phyloP scores from a whole-genome alignment of 2,797 vertebrate genomes.

The Sebastes hubbsi region DNA sequence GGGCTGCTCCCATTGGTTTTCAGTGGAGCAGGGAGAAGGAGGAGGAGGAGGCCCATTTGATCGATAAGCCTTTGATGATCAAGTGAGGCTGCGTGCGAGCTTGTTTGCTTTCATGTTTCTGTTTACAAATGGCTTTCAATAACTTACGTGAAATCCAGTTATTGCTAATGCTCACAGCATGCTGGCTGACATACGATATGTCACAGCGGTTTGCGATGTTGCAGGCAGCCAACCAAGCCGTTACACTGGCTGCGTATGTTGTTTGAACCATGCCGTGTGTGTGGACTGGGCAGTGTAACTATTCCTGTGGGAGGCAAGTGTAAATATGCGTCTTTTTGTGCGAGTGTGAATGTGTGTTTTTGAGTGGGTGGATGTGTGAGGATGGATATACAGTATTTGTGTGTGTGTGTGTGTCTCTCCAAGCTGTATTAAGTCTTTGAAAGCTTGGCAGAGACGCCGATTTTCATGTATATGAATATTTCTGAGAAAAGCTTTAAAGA shows the following conservation, averaged over 20 bases:
- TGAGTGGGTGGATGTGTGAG: conserved; percentile 8
- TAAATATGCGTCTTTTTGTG: conserved; percentile 17
- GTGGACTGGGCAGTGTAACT: conserved; percentile 4
- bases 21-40: conserved; percentile 22
- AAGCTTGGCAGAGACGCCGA: neutral
- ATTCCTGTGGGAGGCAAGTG: conserved; percentile 21
- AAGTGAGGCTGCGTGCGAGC: conserved; percentile 73
- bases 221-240: conserved; percentile 41
- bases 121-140: conserved; percentile 82
- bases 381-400: neutral
- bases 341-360: neutral
- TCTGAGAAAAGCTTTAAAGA: conserved; percentile 25
- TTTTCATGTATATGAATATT: conserved; percentile 32
- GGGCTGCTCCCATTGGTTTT: conserved; percentile 50
- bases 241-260: conserved; percentile 31
- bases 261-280: conserved; percentile 27
- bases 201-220: conserved; percentile 56
- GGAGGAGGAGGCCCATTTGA: conserved; percentile 66
- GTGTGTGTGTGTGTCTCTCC: neutral
- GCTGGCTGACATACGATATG: conserved; percentile 70
- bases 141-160: conserved; percentile 74
- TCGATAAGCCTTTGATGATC: conserved; percentile 83
- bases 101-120: conserved; percentile 82
- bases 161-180: conserved; percentile 74
- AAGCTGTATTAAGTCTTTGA: conserved; percentile 7